Conservation (phyloP, 2,113 vertebrate genomes). For the Morone chrysops region DNA sequence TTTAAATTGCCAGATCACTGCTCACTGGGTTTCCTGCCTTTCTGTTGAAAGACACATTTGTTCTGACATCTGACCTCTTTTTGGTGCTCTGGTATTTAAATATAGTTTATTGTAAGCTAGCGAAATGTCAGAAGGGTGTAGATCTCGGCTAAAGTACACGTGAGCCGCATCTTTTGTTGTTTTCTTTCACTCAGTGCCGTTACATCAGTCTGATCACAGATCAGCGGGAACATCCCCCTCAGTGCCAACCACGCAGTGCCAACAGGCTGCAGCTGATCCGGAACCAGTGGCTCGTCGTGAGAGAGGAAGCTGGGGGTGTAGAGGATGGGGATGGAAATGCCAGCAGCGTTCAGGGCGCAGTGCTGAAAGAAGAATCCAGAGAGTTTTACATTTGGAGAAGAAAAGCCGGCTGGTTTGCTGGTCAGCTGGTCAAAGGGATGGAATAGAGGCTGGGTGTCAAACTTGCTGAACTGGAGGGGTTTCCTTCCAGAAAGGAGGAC, state of each 20-base stretch:
- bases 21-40: conserved; percentile 38
- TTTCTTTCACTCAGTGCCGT: conserved; percentile 69
- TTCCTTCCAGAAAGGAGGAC: conserved; percentile 25
- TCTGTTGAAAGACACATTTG: conserved; percentile 3
- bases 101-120: background rate
- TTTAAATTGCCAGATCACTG: conserved; percentile 14
- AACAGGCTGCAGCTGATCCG: conserved; percentile 56
- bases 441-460: background rate
- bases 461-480: background rate
- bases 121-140: background rate
- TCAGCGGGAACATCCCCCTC: conserved; percentile 53
- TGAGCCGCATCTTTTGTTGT: conserved; percentile 12
- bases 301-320: background rate
- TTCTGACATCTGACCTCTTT: conserved; percentile 16
- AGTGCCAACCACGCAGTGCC: conserved; percentile 75
- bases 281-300: conserved; percentile 44
- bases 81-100: conserved; percentile 36
- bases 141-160: background rate
- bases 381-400: background rate
- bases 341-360: conserved; percentile 10
- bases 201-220: conserved; percentile 60
- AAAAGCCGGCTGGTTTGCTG: conserved; percentile 4
- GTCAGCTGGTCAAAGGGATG: conserved; percentile 41
- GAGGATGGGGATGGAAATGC: conserved; percentile 12
- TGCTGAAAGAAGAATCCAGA: conserved; percentile 41